Conservation (phyloP, 2,888 invertebrate species). For the Ypsolopha sequella region DNA sequence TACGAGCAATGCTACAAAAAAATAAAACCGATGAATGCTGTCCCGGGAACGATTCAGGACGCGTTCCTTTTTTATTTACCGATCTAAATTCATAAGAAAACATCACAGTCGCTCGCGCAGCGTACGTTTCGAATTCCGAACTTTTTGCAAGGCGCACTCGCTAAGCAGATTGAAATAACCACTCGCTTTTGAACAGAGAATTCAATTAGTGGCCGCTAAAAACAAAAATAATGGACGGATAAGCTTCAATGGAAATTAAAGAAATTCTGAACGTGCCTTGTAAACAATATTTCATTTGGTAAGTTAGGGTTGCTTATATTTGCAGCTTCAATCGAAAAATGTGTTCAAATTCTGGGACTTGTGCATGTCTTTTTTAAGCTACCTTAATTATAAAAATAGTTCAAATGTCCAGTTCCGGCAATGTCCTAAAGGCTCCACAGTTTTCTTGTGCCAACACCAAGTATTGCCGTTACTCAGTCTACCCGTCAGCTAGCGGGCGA, state of each 20-base stretch:
- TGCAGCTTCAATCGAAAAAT: too few species aligned
- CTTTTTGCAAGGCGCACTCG: constrained; percentile 56
- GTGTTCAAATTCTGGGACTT: too few species aligned
- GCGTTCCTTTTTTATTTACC: constrained; percentile 37
- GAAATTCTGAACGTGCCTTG: neutral
- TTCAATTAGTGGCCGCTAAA: constrained; percentile 34
- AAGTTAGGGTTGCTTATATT: neutral
- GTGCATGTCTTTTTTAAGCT: neutral
- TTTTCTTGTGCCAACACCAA: constrained; percentile 10
- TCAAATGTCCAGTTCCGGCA: neutral
- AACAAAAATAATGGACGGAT: constrained; percentile 20
- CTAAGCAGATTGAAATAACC: constrained; percentile 60
- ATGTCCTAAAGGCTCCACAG: constrained; percentile 5
- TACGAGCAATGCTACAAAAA: constrained; percentile 1
- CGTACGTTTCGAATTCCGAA: constrained; percentile 32
- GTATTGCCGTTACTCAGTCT: constrained; percentile 16
- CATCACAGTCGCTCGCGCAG: constrained; percentile 33
- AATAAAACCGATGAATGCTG: neutral
- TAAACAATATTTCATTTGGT: neutral
- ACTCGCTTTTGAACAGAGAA: constrained; percentile 37
- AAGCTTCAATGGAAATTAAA: constrained; percentile 2
- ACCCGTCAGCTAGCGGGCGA: constrained; percentile 15
- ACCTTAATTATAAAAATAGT: constrained; percentile 1
- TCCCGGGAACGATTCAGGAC: constrained; percentile 10
- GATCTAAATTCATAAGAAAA: constrained; percentile 58